These are phyloP conservation scores for Melanaphis sacchari DNA, from an alignment of 1,140 invertebrate species.

Conservation along the genomic window DNA sequence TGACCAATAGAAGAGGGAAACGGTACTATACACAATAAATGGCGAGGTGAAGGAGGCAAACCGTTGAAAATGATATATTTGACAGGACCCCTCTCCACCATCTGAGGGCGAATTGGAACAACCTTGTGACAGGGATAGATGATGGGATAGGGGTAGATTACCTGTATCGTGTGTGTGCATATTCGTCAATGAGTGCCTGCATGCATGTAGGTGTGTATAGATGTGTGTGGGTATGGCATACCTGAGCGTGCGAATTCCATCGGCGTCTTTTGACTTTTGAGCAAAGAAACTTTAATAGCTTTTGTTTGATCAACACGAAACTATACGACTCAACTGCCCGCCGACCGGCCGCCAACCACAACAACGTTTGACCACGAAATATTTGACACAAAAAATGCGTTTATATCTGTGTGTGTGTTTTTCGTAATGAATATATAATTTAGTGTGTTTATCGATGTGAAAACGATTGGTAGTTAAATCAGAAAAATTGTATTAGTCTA, in stretches of 20 bases:
- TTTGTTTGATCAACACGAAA: constrained; percentile 45
- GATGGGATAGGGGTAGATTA: background rate
- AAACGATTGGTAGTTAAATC: background rate
- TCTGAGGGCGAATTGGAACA: background rate
- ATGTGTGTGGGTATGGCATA: background rate
- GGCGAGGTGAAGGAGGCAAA: background rate
- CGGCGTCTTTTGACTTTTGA: background rate
- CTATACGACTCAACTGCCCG: background rate
- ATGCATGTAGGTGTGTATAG: background rate
- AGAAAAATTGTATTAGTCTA: background rate
- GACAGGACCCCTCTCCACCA: background rate
- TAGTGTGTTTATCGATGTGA: background rate
- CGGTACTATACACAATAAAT: no score
- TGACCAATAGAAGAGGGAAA: background rate
- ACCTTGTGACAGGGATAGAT: background rate
- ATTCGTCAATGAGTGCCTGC: background rate
- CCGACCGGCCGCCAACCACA: background rate
- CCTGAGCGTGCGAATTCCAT: background rate
- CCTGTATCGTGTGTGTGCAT: background rate
- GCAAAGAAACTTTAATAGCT: constrained; percentile 33
- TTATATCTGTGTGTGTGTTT: background rate
- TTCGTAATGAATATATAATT: background rate
- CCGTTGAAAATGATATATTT: constrained; percentile 43
- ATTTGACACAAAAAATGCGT: background rate
- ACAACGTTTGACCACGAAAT: background rate